Percentiles rank a stretch among this genome's conserved stretches.
These are phyloP conservation scores for Otis tarda DNA, from an alignment of 2,113 vertebrate genomes.

Conservation along the genomic window DNA sequence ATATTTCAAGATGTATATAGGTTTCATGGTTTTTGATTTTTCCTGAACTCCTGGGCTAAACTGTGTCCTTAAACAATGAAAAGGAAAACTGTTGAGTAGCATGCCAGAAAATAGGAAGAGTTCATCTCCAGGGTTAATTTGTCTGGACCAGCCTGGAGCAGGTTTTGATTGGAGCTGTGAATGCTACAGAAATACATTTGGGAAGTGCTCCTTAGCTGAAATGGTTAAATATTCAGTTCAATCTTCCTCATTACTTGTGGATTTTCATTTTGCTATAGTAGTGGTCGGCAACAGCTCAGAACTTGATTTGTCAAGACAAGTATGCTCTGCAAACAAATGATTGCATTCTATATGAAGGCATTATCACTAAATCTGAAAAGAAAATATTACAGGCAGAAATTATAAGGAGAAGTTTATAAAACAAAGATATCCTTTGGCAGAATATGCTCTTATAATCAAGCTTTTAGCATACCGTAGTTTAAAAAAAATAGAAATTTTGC, in stretches of 20 bases:
- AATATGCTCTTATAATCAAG: conserved; percentile 57
- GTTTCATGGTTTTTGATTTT: not conserved
- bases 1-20: not conserved
- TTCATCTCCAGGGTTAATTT: not conserved
- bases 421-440: conserved; percentile 61
- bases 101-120: not conserved
- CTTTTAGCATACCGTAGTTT: conserved; percentile 62
- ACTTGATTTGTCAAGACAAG: conserved; percentile 71
- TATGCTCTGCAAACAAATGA: conserved; percentile 67
- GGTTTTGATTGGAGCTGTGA: not conserved
- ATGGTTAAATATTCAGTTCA: conserved; percentile 22
- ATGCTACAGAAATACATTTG: not conserved
- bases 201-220: not conserved
- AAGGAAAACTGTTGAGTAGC: not conserved
- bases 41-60: not conserved
- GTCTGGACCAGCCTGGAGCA: not conserved
- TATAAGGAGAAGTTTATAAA: conserved; percentile 67
- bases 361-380: conserved; percentile 66
- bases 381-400: conserved; percentile 59
- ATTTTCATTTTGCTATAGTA: conserved; percentile 45
- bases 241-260: conserved; percentile 41
- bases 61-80: not conserved
- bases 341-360: conserved; percentile 64
- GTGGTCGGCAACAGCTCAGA: conserved; percentile 29
- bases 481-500: conserved; percentile 83